Conservation (phyloP, 2,113 vertebrate species). For the Chionomys nivalis region DNA sequence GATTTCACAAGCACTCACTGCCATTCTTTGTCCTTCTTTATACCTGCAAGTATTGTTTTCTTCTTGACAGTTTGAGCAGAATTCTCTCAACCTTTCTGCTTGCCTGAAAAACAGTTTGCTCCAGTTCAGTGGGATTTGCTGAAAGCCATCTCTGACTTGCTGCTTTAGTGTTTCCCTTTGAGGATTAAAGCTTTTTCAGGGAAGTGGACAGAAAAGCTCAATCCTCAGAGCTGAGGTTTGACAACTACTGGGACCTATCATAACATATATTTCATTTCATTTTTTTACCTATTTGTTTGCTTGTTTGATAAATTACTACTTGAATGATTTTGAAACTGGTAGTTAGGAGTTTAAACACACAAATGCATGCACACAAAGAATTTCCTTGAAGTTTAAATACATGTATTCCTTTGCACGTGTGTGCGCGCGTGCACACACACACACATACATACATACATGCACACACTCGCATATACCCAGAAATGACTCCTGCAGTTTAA, state of each 20-base stretch:
- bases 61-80: not conserved
- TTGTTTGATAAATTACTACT: not conserved
- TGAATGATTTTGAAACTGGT: not conserved
- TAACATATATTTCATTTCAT: not conserved
- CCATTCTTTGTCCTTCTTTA: not conserved
- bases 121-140: not conserved
- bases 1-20: not conserved
- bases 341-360: not conserved
- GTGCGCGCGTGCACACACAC: too few species aligned
- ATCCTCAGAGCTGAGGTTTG: not conserved
- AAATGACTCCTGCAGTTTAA: not conserved
- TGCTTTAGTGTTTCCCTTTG: not conserved
- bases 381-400: not conserved
- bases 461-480: not conserved
- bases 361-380: not conserved
- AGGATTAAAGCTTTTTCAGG: not conserved
- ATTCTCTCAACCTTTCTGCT: not conserved
- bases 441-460: not conserved
- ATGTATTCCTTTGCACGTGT: not conserved
- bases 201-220: not conserved
- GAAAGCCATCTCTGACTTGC: not conserved
- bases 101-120: not conserved
- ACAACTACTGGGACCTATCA: rapidly evolving
- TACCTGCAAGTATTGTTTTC: not conserved
- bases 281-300: not conserved